Conservation (phyloP, 1,140 invertebrate genomes). For the Physella acuta region DNA sequence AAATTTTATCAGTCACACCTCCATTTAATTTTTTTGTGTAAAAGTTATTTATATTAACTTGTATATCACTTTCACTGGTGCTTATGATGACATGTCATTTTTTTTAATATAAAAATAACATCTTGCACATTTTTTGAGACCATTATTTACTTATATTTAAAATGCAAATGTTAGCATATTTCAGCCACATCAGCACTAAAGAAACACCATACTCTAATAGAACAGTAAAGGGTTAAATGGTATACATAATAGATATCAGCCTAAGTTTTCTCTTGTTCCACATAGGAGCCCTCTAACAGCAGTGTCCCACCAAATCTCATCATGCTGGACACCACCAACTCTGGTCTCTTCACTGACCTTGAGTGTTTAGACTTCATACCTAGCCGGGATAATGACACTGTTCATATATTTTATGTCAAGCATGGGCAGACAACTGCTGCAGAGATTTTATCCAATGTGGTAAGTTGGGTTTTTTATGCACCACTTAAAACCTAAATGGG, state of each 20-base stretch:
- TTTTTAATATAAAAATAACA: too few relatives aligned
- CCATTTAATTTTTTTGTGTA: too few relatives aligned
- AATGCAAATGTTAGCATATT: too few relatives aligned
- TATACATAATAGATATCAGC: neutral
- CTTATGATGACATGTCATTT: too few relatives aligned
- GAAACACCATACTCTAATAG: too few relatives aligned
- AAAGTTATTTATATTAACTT: too few relatives aligned
- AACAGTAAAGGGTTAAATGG: too few relatives aligned
- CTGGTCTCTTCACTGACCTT: conserved; percentile 73
- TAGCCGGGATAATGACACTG: conserved; percentile 84
- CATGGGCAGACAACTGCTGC: conserved; percentile 74
- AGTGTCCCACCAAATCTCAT: conserved; percentile 68
- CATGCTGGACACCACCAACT: conserved; percentile 74
- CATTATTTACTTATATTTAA: too few relatives aligned
- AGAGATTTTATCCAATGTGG: conserved; percentile 83
- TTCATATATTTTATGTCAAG: conserved; percentile 92
- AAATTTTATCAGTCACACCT: too few relatives aligned
- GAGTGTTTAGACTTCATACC: conserved; percentile 79
- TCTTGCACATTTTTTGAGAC: too few relatives aligned
- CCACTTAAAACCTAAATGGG: neutral
- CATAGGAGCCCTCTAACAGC: conserved; percentile 52
- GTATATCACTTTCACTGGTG: too few relatives aligned
- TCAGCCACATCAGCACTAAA: too few relatives aligned
- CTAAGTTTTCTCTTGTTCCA: neutral
- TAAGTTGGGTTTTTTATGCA: conserved; percentile 63